phyloP scores from a whole-genome alignment of 2,113 vertebrate species.

The Lamprologus tigripictilis region DNA sequence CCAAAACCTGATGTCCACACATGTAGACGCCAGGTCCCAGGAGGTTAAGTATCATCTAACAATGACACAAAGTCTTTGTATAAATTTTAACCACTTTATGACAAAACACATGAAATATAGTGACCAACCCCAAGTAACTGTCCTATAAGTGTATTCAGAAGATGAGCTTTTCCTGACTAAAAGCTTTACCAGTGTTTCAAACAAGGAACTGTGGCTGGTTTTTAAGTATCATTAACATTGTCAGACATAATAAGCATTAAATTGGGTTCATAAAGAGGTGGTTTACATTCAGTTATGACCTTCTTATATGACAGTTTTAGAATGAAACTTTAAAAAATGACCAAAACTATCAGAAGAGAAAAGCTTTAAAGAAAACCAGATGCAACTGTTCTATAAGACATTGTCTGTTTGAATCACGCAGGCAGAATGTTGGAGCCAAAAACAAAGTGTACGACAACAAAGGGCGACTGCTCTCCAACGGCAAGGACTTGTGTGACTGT shows the following conservation, averaged over 20 bases:
- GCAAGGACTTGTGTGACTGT: constrained; percentile 92
- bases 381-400: neutral
- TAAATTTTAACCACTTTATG: neutral
- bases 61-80: neutral
- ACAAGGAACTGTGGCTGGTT: neutral
- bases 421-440: constrained; percentile 80
- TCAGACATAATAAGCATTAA: neutral
- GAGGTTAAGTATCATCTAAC: neutral
- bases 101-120: neutral
- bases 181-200: neutral
- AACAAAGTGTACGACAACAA: constrained; percentile 89
- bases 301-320: neutral
- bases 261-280: neutral
- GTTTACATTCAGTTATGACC: neutral
- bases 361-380: neutral
- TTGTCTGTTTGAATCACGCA: constrained; percentile 37
- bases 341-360: neutral
- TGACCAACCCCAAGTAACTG: neutral
- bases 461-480: constrained; percentile 83
- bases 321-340: neutral
- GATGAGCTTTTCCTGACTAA: neutral
- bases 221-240: neutral
- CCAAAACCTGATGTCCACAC: accelerated
- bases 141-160: neutral
- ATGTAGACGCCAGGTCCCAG: too few species aligned